A percentile compares a stretch with the other conserved stretches of the same genome.
These are phyloP conservation scores for Gastrophryne carolinensis DNA, from an alignment of 2,797 vertebrate species.

Conservation along the genomic window DNA sequence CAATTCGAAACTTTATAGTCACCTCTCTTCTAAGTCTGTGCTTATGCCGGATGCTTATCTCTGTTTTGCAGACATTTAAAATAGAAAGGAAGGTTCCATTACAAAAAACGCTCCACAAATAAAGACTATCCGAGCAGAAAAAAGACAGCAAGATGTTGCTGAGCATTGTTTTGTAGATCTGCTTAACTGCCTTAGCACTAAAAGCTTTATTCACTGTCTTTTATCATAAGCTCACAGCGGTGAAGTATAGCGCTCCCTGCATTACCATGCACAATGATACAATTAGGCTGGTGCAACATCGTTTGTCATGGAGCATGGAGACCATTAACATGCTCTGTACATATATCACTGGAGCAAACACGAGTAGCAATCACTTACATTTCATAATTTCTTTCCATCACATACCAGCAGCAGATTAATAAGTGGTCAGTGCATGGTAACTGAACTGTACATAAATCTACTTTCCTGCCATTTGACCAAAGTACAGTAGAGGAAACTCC, in stretches of 20 bases:
- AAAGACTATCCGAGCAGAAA: background rate
- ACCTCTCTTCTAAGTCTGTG: background rate
- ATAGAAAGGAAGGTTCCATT: background rate
- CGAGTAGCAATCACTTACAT: constrained; percentile 6
- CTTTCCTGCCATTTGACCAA: no score
- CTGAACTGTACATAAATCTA: background rate
- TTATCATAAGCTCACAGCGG: constrained; percentile 8
- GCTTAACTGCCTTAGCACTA: background rate
- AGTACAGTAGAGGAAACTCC: no score
- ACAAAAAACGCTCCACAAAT: background rate
- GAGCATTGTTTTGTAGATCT: background rate
- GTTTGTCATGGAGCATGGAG: constrained; percentile 8
- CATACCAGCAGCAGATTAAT: background rate
- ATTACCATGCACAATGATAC: constrained; percentile 12
- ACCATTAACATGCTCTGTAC: constrained; percentile 9
- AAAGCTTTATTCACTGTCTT: background rate
- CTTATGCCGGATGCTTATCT: background rate
- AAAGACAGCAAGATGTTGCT: background rate
- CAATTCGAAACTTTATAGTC: background rate
- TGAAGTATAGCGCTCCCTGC: background rate
- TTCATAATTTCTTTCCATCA: constrained; percentile 6
- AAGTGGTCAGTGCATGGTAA: background rate
- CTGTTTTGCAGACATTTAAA: background rate
- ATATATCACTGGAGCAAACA: background rate
- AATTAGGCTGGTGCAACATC: background rate